Evolutionary conservation across 2,888 invertebrate species (phyloP), one percentile per base, ranked within the genome.

Genomic region (Eubasilissa splendida): DNA sequence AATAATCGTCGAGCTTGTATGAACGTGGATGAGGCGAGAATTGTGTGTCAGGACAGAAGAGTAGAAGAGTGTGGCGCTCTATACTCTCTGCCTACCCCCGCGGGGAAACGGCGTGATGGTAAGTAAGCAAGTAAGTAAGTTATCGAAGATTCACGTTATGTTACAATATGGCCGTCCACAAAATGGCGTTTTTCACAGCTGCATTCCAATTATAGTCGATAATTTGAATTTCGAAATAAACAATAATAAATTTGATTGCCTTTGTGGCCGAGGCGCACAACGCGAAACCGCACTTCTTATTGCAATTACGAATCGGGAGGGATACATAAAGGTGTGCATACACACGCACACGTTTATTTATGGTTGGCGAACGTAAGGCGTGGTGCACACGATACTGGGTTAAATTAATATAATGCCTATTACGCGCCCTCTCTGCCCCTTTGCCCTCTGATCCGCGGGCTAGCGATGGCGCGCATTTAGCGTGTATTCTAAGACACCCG

Each of bases 311-410:
- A 56, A 71, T 71, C 56, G 31, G 33, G 70, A 10, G 31, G 56
- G 56, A 71, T 8, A 56, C 71, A 54, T 56, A 71, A 56, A 71
- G 71, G 71, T 56, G 71, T 22, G 71, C 56, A 33, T 12, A 12
- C 71, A 56, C 71, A 71, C 71, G 71, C 71, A 71, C 33, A 22
- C 54, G 54, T 71, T 71, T 71, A 71, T 71, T 71, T 71, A 71
- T 22, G 71, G 12, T 22, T 31, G 54, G 71, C n/a, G 42, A 71
- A 71, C 56, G 54, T 11, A 54, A 71, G 71, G 71, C 71, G 70
- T 70, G 70, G 70, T 14, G 53, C 70, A 70, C 70, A 70, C 70
- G 71, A 71, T 31, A 56, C 22, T 53, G 70, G 31, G 9, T n/a
- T 11, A 54, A 70, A 70, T 54, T 71, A 54, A 71, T 71, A 56